These are phyloP conservation scores for Cylindroiulus punctatus DNA, from an alignment of 2,888 invertebrate genomes.

Conservation along the genomic window DNA sequence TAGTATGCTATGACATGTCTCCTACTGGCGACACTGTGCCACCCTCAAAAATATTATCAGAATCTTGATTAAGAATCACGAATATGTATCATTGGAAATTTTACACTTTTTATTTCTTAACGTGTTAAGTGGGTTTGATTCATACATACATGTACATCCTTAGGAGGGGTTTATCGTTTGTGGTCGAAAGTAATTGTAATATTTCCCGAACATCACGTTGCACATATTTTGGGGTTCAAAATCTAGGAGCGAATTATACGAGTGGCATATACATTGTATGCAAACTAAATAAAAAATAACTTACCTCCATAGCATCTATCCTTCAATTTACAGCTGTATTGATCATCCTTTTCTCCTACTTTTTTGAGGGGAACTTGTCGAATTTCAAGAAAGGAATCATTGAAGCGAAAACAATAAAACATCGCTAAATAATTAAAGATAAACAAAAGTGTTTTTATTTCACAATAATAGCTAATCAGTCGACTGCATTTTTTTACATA, in stretches of 20 bases:
- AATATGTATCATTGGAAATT: neutral
- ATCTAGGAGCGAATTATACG: too few relatives aligned
- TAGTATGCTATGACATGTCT: slow-evolving; percentile 26
- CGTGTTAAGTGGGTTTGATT: too few relatives aligned
- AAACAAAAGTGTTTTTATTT: slow-evolving; percentile 51
- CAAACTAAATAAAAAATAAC: neutral
- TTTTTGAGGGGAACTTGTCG: neutral
- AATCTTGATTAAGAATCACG: slow-evolving; percentile 9
- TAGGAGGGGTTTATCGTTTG: too few relatives aligned
- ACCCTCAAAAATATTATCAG: neutral
- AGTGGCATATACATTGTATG: neutral
- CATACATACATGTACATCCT: too few relatives aligned
- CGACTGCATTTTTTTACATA: slow-evolving; percentile 52
- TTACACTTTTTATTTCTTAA: neutral
- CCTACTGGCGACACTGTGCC: slow-evolving; percentile 1
- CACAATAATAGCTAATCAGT: slow-evolving; percentile 52
- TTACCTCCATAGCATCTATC: neutral
- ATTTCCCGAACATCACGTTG: too few relatives aligned
- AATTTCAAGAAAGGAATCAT: neutral
- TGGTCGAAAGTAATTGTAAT: too few relatives aligned
- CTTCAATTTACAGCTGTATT: neutral
- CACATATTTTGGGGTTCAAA: too few relatives aligned
- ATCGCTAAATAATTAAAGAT: slow-evolving; percentile 38
- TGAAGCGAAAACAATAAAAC: neutral
- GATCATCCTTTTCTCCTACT: neutral